Evolutionary conservation across 2,797 vertebrate species (phyloP), one percentile per base, ranked within the genome.

Genomic region (Sebastes taczanowskii): DNA sequence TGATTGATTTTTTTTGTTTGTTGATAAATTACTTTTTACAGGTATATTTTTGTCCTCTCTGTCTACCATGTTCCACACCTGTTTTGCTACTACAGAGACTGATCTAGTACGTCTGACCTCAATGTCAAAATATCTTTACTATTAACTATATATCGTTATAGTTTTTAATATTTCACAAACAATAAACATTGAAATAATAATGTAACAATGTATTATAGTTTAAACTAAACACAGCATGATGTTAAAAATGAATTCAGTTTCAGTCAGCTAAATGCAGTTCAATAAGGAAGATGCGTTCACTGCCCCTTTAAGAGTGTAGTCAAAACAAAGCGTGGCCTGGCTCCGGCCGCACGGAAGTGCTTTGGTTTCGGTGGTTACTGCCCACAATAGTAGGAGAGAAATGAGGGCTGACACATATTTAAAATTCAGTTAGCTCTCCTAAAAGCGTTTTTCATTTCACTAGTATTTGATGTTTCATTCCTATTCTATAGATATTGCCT

Each of bases 301-400:
- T 92, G 90, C 14, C 77, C 85, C 94, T 95, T 95, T 95, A 94
- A 94, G 91, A 69, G 78, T 85, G 84, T 64, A 94, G 93, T 91
- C 94, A 94, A 94, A 95, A 95, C 93, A 95, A 95, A 94, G 94
- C 92, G 82, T 93, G 93, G 42, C 69, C 74, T 46, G 74, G 22
- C 75, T 38, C 16, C 86, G 80, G 89, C 81, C 84, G 92, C 72
- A 84, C 91, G 94, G 94, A 94, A 95, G 92, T 94, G 87, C 16
- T 84, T 84, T 71, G 67, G 80, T 91, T 67, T 84, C 88, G 38
- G 72, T 78, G 25, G 63, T 27, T 82, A 16, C 38, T 13, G 34
- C 14, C 32, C 35, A 79, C 80, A 74, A 34, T 74, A 85, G 35
- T 61, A 38, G 65, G 59, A 61, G 60, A 80, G 86, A 91, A 85